Conservation (phyloP, 2,797 vertebrate species). For the Catostomus latipinnis region DNA sequence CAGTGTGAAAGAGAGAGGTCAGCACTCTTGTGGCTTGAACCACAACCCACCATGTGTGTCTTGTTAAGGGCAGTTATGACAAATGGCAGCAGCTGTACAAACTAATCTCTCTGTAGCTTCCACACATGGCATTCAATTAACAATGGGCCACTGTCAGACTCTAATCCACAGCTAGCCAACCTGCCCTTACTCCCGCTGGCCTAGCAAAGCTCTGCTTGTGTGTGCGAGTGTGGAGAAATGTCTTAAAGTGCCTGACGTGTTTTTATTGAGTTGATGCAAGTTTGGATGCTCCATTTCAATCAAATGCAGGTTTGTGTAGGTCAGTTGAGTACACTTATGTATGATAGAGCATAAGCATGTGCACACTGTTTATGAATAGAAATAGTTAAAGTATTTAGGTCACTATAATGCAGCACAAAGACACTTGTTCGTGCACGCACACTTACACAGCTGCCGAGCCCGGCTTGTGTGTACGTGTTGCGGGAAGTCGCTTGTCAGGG, state of each 20-base stretch:
- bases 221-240: slow-evolving; percentile 25
- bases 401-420: slow-evolving; percentile 39
- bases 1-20: slow-evolving; percentile 67
- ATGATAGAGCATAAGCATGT: neutral
- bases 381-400: slow-evolving; percentile 30
- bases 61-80: slow-evolving; percentile 93
- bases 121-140: slow-evolving; percentile 89
- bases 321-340: slow-evolving; percentile 10
- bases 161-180: slow-evolving; percentile 79
- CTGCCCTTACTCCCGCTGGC: slow-evolving; percentile 73
- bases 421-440: slow-evolving; percentile 12
- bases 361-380: slow-evolving; percentile 20
- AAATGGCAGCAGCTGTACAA: slow-evolving; percentile 93
- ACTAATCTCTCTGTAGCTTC: slow-evolving; percentile 90
- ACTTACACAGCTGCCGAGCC: slow-evolving; percentile 51
- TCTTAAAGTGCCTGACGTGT: slow-evolving; percentile 30
- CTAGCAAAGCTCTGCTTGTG: slow-evolving; percentile 60
- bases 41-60: slow-evolving; percentile 83
- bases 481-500: slow-evolving; percentile 72
- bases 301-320: slow-evolving; percentile 5
- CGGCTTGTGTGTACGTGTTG: slow-evolving; percentile 55
- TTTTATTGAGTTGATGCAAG: slow-evolving; percentile 24
- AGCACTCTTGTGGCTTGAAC: slow-evolving; percentile 68
- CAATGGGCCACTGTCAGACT: slow-evolving; percentile 87
- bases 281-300: neutral